Conservation (phyloP, 1,140 invertebrate species). For the Mercenaria mercenaria region DNA sequence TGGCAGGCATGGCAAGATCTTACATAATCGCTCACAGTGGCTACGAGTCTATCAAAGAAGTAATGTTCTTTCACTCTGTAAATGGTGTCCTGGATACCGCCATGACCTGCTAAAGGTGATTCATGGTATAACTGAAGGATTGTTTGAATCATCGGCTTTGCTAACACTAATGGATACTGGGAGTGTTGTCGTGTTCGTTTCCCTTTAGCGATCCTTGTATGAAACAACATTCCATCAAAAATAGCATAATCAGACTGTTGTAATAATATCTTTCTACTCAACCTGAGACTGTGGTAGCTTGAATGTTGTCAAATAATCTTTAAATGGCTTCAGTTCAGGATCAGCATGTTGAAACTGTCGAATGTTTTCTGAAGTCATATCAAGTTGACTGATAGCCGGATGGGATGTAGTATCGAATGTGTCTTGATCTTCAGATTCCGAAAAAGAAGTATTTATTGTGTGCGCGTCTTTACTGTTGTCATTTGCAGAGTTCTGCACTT, state of each 20-base stretch:
- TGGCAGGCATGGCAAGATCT: conserved; percentile 5
- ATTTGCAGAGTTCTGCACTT: not conserved
- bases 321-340: not conserved
- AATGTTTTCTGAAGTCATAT: not conserved
- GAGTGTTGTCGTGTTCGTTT: not conserved
- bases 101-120: conserved; percentile 46
- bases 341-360: not conserved
- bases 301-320: not conserved
- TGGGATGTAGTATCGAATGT: not conserved
- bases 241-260: conserved; percentile 7
- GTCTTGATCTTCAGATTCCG: not conserved
- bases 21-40: not conserved
- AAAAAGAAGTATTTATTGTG: not conserved
- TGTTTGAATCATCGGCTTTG: not conserved
- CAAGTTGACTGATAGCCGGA: not conserved
- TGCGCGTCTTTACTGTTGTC: not conserved
- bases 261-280: not conserved
- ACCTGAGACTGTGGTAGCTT: not conserved
- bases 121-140: conserved; percentile 60
- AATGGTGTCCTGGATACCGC: conserved; percentile 40
- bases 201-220: not conserved
- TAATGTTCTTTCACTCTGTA: not conserved
- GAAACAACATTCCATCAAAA: conserved; percentile 2
- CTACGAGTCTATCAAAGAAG: not conserved
- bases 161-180: conserved; percentile 33